Percentiles rank a stretch among this genome's conserved stretches.
Evolutionary conservation across 30 jellyfish, hydroid and myxozoan genomes (phyloP).

Genomic region (Pseudorhiza aurosa): DNA sequence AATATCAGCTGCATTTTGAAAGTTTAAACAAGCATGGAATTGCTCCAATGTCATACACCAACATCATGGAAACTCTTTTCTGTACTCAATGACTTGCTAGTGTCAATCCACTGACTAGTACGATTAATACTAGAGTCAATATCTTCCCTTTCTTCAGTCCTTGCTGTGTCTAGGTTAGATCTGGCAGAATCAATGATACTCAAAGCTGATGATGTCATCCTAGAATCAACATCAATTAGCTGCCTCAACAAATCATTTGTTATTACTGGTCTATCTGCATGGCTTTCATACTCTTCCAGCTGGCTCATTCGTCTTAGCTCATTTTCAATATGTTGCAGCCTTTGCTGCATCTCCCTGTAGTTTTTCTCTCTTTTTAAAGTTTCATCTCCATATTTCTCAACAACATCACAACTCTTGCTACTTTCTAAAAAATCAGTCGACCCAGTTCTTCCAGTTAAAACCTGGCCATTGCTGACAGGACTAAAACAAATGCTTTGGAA

Average conservation of each 20-base stretch:
- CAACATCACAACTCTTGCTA: neutral
- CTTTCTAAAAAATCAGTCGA: neutral
- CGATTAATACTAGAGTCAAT: neutral
- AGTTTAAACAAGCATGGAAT: no score
- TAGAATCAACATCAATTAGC: slow-evolving; percentile 68
- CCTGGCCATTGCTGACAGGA: slow-evolving; percentile 19
- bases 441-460: slow-evolving; percentile 20
- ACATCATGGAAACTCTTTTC: slow-evolving; percentile 50
- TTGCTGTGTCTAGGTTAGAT: slow-evolving; percentile 1
- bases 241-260: slow-evolving; percentile 67
- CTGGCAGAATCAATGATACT: slow-evolving; percentile 67
- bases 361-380: slow-evolving; percentile 48
- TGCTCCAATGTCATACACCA: slow-evolving; percentile 12
- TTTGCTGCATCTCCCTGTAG: slow-evolving; percentile 37
- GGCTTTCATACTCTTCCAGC: slow-evolving; percentile 10
- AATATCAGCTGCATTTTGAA: no score
- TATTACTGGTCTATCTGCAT: slow-evolving; percentile 28
- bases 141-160: slow-evolving; percentile 1
- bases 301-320: slow-evolving; percentile 27
- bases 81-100: slow-evolving; percentile 2
- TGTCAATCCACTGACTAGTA: neutral
- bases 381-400: slow-evolving; percentile 60
- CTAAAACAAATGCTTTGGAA: slow-evolving; percentile 52
- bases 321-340: slow-evolving; percentile 63
- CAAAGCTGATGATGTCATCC: slow-evolving; percentile 72